phyloP scores from a whole-genome alignment of 2,797 vertebrate species.

The Eupleurogrammus muticus region DNA sequence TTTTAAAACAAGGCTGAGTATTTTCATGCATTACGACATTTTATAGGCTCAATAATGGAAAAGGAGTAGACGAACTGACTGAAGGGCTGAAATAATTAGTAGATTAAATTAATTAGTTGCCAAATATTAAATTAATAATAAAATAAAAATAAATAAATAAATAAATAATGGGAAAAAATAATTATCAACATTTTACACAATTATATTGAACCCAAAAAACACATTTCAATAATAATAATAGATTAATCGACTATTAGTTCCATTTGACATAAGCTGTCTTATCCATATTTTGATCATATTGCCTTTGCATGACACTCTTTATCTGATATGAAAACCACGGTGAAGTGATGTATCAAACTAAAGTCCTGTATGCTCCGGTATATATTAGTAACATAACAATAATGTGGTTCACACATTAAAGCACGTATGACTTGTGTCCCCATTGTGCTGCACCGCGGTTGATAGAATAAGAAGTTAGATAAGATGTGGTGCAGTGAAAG shows the following conservation, averaged over 20 bases:
- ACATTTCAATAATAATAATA: no score
- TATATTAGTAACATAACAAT: conserved; percentile 22
- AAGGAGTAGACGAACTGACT: accelerated
- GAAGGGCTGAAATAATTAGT: no score
- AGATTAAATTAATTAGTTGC: no score
- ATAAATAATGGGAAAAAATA: no score
- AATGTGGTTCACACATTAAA: not conserved
- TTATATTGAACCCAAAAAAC: no score
- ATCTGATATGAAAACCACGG: not conserved
- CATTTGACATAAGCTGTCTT: no score
- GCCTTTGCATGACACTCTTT: not conserved
- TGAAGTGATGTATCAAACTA: not conserved
- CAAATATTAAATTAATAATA: no score
- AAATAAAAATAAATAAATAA: no score
- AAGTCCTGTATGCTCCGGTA: not conserved
- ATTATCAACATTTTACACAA: no score
- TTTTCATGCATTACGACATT: not conserved
- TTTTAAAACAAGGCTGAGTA: no score
- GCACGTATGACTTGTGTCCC: conserved; percentile 29
- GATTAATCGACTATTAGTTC: no score
- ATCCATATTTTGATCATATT: not conserved
- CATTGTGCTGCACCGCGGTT: conserved; percentile 53
- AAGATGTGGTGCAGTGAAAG: conserved; percentile 49
- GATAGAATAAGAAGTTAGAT: conserved; percentile 68
- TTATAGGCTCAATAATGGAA: not conserved